phyloP scores from a whole-genome alignment of 1,140 invertebrate species.

The Watersipora subatra region DNA sequence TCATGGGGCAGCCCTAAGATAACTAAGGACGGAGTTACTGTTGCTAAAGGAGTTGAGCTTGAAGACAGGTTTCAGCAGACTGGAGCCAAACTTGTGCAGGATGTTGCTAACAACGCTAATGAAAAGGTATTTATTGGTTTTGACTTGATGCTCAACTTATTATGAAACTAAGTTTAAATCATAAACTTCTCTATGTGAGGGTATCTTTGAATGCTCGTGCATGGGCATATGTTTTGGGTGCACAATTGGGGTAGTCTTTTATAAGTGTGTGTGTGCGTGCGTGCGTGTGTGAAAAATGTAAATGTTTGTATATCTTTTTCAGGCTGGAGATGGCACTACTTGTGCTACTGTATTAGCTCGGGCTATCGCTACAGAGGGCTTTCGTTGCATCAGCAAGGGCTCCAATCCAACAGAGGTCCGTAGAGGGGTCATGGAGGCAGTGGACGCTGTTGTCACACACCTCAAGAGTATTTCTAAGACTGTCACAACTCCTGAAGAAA shows the following conservation, averaged over 20 bases:
- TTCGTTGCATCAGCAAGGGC: conserved; percentile 95
- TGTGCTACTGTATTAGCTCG: conserved; percentile 93
- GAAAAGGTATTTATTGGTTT: conserved; percentile 53
- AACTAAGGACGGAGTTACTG: conserved; percentile 98
- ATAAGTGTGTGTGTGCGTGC: too few relatives aligned
- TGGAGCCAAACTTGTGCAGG: conserved; percentile 98
- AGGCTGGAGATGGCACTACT: conserved; percentile 94
- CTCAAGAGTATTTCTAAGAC: conserved; percentile 79
- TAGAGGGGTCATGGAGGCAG: conserved; percentile 83
- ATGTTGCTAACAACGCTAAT: conserved; percentile 99
- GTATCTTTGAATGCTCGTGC: too few relatives aligned
- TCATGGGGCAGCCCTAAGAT: conserved; percentile 99
- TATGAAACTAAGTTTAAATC: too few relatives aligned
- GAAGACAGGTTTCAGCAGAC: conserved; percentile 99
- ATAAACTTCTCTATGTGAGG: background rate
- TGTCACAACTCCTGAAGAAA: conserved; percentile 95
- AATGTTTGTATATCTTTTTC: background rate
- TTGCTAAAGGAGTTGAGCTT: conserved; percentile 93
- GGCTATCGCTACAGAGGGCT: conserved; percentile 97
- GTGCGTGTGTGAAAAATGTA: too few relatives aligned
- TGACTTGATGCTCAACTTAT: background rate
- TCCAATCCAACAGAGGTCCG: conserved; percentile 97
- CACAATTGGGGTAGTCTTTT: too few relatives aligned
- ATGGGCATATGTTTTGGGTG: too few relatives aligned
- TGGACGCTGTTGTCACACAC: conserved; percentile 77